Evolutionary conservation across 2,888 invertebrate genomes (phyloP).

Genomic region (Pristionchus japonicus): DNA sequence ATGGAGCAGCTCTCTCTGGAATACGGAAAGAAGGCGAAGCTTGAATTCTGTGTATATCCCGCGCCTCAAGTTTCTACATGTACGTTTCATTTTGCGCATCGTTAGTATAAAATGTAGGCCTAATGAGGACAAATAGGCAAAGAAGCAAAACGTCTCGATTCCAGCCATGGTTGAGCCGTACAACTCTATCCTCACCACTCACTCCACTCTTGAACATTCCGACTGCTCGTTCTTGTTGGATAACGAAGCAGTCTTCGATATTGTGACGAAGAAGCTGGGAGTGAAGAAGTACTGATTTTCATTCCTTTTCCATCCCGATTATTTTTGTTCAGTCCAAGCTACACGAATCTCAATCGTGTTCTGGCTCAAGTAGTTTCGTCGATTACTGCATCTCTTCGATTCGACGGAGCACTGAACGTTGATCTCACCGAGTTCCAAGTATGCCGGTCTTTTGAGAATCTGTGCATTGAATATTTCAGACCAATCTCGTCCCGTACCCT

Average conservation of each 20-base stretch:
- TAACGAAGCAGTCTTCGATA: conserved; percentile 85
- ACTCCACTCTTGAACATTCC: conserved; percentile 92
- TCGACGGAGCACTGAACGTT: conserved; percentile 90
- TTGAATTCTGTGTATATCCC: conserved; percentile 90
- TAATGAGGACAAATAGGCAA: too few species aligned
- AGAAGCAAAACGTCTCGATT: background rate
- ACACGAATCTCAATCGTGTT: conserved; percentile 91
- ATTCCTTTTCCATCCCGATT: conserved; percentile 64
- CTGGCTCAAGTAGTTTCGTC: conserved; percentile 80
- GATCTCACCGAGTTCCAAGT: conserved; percentile 85
- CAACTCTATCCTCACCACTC: conserved; percentile 95
- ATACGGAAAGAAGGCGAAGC: conserved; percentile 88
- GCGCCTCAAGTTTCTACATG: conserved; percentile 82
- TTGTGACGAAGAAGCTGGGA: conserved; percentile 86
- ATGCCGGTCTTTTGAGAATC: too few species aligned
- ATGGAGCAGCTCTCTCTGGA: conserved; percentile 89
- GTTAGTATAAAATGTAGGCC: too few species aligned
- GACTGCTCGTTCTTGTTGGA: conserved; percentile 92
- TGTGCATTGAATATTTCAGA: too few species aligned
- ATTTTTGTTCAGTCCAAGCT: conserved; percentile 86
- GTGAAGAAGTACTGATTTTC: conserved; percentile 53
- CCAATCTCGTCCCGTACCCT: conserved; percentile 85
- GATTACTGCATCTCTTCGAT: conserved; percentile 92
- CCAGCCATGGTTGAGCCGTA: conserved; percentile 94
- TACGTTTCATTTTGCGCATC: background rate